Percentiles rank a stretch among this genome's conserved stretches.
Conservation (phyloP, 2,888 invertebrate species). For the Amphipyra tragopoginis region DNA sequence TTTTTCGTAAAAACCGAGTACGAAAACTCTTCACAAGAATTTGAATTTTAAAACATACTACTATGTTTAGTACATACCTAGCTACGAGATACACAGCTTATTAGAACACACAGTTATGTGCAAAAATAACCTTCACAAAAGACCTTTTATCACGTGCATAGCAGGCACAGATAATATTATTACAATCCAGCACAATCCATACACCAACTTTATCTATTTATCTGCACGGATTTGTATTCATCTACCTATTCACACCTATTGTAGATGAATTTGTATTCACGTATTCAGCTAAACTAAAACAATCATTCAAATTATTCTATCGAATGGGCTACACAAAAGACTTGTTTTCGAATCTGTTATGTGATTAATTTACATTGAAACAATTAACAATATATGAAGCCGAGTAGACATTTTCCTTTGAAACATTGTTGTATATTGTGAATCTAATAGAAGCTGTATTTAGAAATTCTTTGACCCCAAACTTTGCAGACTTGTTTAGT, state of each 20-base stretch:
- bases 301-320: neutral
- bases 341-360: constrained; percentile 5
- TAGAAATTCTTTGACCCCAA: constrained; percentile 5
- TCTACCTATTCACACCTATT: neutral
- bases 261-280: neutral
- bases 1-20: too few relatives aligned
- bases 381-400: constrained; percentile 6
- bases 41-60: too few relatives aligned
- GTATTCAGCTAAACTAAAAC: neutral
- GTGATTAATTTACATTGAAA: constrained; percentile 3
- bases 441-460: neutral
- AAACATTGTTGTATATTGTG: neutral
- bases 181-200: too few relatives aligned
- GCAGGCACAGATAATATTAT: neutral
- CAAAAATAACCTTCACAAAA: constrained; percentile 9
- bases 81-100: too few relatives aligned
- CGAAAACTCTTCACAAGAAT: too few relatives aligned
- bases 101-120: neutral
- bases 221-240: neutral
- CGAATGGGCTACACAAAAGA: neutral
- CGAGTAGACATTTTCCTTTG: constrained; percentile 3
- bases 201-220: neutral
- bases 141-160: constrained; percentile 1
- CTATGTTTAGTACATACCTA: too few relatives aligned
- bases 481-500: constrained; percentile 17